These are phyloP conservation scores for Cygnus olor DNA, from an alignment of 2,797 vertebrate species.

Conservation along the genomic window DNA sequence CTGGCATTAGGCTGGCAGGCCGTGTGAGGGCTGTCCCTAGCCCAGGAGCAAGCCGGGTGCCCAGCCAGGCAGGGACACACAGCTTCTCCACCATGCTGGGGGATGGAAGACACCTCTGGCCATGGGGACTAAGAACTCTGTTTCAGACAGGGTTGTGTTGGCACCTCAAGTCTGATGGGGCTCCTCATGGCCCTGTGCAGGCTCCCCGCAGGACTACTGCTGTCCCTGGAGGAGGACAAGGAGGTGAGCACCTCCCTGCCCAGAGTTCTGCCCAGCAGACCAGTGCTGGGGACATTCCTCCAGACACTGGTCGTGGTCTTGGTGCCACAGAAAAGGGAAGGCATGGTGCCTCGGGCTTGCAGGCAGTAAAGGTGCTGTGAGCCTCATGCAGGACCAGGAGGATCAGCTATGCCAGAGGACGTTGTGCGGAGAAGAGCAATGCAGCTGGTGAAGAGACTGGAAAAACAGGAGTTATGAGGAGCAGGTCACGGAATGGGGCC, in stretches of 20 bases:
- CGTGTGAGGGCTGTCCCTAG: background rate
- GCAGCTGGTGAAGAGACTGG: no score
- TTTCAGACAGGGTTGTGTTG: background rate
- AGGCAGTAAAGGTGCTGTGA: background rate
- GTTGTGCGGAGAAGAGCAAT: no score
- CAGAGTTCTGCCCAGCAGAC: background rate
- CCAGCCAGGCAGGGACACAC: background rate
- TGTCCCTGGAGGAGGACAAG: background rate
- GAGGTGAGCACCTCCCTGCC: background rate
- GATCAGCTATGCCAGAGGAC: background rate
- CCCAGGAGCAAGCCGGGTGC: background rate
- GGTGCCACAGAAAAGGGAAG: background rate
- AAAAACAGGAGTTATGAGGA: no score
- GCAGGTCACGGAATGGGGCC: no score
- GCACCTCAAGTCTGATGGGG: fast-evolving
- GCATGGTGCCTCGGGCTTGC: fast-evolving
- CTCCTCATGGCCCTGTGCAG: background rate
- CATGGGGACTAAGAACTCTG: background rate
- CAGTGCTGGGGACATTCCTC: fast-evolving
- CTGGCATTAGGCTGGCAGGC: background rate
- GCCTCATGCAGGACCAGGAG: background rate
- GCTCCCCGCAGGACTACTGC: background rate
- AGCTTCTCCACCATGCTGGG: background rate
- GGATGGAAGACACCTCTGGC: background rate
- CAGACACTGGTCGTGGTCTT: fast-evolving